Base-by-base conservation (phyloP, 2,888 invertebrate species). In the Tuta absoluta region DNA sequence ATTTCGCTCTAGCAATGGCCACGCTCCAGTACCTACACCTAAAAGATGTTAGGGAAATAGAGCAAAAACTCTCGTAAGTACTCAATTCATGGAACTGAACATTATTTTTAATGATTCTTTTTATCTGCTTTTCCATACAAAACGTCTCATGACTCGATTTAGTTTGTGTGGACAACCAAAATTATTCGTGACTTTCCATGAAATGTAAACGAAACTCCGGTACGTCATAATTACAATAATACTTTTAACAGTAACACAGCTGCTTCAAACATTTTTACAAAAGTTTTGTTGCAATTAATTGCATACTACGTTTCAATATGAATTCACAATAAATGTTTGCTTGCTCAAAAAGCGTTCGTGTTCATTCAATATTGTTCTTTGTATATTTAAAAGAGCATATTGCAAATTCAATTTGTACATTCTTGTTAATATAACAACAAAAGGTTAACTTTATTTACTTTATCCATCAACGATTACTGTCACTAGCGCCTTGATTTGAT, bases 1-100 rank as follows among this genome's bases (percentile, higher is more conserved):
- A 63, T 58, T 63, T 58, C 0, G 56, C 19, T 38, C 53, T 56
- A 38, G 41, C 21, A 41, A 41, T 53, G 48, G 17, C 10, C 19
- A 8, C n/a, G 3, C 17, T 48, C 48, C 8, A 33, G 8, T 33
- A 28, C 28, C 2, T 28, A 4, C 2, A 28, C 2, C 2, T 28
- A 28, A 28, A 28, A 28, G 3, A 28, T 4, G 5, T 4, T 28
- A 28, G 5, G 2, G 5, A 28, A 5, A 28, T 5, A 28, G 33
- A 33, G 8, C 33, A 8, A 33, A 33, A 10, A 33, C 28, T 28
- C 28, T 28, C 5, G 28, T 4, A 5, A 28, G 28, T 12, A 38
- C 8, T 12, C 38, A 38, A 11, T 11, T 11, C 38, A 38, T 38
- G 38, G 8, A 38, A 11, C 12, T 38, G 33, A 33, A 33, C 33